Evolutionary conservation across 2,888 invertebrate species (phyloP), one percentile per base, ranked within the genome.

Genomic region (Microplitis deprimator): DNA sequence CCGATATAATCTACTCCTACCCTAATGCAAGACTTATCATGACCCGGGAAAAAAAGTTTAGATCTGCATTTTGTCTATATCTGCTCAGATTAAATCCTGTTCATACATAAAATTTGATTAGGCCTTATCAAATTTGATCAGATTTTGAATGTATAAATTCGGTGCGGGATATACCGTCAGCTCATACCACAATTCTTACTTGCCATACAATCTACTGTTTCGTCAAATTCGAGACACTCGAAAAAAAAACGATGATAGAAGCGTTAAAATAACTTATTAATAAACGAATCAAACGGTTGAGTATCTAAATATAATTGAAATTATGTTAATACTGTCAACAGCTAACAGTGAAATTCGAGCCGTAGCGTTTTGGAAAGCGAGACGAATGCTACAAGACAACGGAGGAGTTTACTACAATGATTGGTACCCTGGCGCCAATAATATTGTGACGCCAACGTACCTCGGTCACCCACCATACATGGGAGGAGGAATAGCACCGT

Each of bases 401-500:
- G 73, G 76, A 65, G 74, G 80, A 13, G 60, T 79, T 8, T 80
- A 80, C 41, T 79, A 77, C 76, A 75, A 78, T 72, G 81, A 82
- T 13, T 72, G 77, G 74, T 78, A 80, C 68, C 71, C 72, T 50
- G 77, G 74, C 6, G 75, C 74, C 7, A 71, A 75, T 5, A 80
- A 68, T 75, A 80, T 83, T n/a, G 84, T 80, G 17, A 83, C 84
- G 41, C 87, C 86, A 17, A 87, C 86, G 13, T 87, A 87, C 75
- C 80, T 85, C 8, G 85, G 83, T n/a, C 80, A 82, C n/a, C 83
- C 82, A 16, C 86, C 87, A 50, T 83, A 82, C 79, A 85, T 86
- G 62, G 87, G 85, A 16, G 84, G 83, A 17, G 70, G 81, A 72
- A 73, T 80, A 40, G 80, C 82, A 62, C 83, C 84, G 68, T 81